Conservation (phyloP, 2,888 invertebrate species). For the Blera fallax region DNA sequence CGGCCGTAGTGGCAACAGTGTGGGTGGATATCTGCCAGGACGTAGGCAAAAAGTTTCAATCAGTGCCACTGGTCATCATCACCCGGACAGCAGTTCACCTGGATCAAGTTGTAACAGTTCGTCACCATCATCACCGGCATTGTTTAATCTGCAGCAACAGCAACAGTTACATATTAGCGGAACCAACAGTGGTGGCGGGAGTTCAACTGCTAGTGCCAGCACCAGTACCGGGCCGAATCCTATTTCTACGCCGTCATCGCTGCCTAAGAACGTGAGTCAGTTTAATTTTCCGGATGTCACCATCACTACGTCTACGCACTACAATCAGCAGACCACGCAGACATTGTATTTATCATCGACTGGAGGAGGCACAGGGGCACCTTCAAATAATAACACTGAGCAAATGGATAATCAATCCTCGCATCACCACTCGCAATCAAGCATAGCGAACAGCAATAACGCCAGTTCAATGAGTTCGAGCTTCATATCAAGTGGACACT, state of each 20-base stretch:
- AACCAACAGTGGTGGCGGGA: conserved; percentile 75
- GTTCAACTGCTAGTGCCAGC: conserved; percentile 65
- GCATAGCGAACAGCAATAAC: conserved; percentile 57
- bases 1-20: conserved; percentile 74
- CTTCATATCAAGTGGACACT: conserved; percentile 48
- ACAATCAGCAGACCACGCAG: conserved; percentile 75
- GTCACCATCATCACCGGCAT: conserved; percentile 96
- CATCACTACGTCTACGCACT: conserved; percentile 74
- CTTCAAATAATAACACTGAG: conserved; percentile 45
- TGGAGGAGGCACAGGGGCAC: conserved; percentile 27
- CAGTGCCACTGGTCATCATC: conserved; percentile 74
- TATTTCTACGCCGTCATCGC: conserved; percentile 77
- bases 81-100: conserved; percentile 93
- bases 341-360: conserved; percentile 77
- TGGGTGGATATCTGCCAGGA: conserved; percentile 58
- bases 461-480: conserved; percentile 54
- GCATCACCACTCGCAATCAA: conserved; percentile 65
- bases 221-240: conserved; percentile 75
- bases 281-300: conserved; percentile 82
- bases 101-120: conserved; percentile 98
- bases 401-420: conserved; percentile 60
- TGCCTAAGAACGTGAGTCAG: conserved; percentile 80
- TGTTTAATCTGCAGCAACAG: conserved; percentile 82
- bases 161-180: conserved; percentile 77
- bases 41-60: conserved; percentile 74